Base-by-base conservation (phyloP, 2,113 vertebrate genomes). In the Glaucidium brasilianum region DNA sequence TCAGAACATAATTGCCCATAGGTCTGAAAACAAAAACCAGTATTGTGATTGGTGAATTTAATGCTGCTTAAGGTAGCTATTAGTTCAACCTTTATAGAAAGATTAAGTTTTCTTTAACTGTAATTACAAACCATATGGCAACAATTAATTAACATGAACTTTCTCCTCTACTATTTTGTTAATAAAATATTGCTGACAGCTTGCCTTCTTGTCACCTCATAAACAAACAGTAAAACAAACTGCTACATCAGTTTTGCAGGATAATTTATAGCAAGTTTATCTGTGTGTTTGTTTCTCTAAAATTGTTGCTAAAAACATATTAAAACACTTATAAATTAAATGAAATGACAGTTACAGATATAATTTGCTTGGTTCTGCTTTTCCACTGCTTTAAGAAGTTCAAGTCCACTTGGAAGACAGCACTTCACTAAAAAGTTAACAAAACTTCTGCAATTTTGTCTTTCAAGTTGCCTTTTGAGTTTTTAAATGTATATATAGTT, bases 121-220 rank as follows among this genome's bases (percentile, higher is more conserved):
- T 88, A 77, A 89, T 83, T 88, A 55, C 47, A 85, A 88, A 83
- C 11, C 79, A 49, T 91, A 72, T 91, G 91, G 92, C 56, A 92
- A 56, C 34, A 81, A 89, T 79, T 96, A 94, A 95, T 93, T 84
- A 92, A 34, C 30, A 23, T 82, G 50, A 94, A 81, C 64, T 91
- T 83, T 89, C 43, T 92, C 32, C 29, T 77, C 58, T 89, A 56
- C 59, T 80, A 0, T 96, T 91, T 81, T 89, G 21, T 92, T 94
- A 68, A 35, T 94, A 53, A 90, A 95, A 91, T 82, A 49, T 30
- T 91, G 39, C 80, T 96, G 88, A 58, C 97, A 96, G 92, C 52
- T 89, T 94, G 86, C 64, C 85, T 63, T n/a, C 76, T 92, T 92
- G 56, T 85, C 91, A 78, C 60, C 55, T 94, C 80, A 75, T 78